Base-by-base conservation (phyloP, 2,888 invertebrate species). In the Leistus spinibarbis region DNA sequence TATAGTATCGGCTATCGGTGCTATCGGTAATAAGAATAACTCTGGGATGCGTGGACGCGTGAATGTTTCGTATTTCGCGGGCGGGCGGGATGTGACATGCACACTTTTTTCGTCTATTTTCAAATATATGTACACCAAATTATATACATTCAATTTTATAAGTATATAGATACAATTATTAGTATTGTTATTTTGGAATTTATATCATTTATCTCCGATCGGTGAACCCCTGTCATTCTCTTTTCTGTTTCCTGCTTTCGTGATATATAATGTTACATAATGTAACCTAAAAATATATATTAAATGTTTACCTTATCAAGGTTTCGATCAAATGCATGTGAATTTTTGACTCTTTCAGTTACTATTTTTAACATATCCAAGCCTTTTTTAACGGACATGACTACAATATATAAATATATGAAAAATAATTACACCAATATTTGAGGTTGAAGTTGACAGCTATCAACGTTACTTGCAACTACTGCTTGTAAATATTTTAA, bases 281-380 rank as follows among this genome's bases (percentile, higher is more conserved):
- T 13, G 4, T 60, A 60, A 40, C 40, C 40, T 1, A 5, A 4
- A 40, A 40, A 3, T 40, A 40, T 40, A 5, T 40, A 40, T 10
- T 40, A 10, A 10, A 16, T 54, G 5, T 53, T 22, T 40, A 67
- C 67, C 53, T 67, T 67, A 53, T 54, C 9, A 53, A 67, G 54
- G 19, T 22, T 40, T 22, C 67, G 67, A 13, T 67, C 67, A 20
- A 67, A 67, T 54, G 22, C 22, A 27, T 67, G 17, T 19, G 67
- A 54, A 53, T 67, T 22, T 67, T 53, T 54, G 1, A 67, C 22
- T 20, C 67, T 53, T 20, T 54, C 13, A 10, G 54, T 40, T 54
- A 67, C 16, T 54, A 54, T 19, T 67, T 53, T 54, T 16, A 67
- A 17, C 19, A 67, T 53, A 19, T 67, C 54, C 67, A 67, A 16